These are phyloP conservation scores for Prunella strophiata DNA, from an alignment of 2,797 vertebrate genomes.

Conservation along the genomic window DNA sequence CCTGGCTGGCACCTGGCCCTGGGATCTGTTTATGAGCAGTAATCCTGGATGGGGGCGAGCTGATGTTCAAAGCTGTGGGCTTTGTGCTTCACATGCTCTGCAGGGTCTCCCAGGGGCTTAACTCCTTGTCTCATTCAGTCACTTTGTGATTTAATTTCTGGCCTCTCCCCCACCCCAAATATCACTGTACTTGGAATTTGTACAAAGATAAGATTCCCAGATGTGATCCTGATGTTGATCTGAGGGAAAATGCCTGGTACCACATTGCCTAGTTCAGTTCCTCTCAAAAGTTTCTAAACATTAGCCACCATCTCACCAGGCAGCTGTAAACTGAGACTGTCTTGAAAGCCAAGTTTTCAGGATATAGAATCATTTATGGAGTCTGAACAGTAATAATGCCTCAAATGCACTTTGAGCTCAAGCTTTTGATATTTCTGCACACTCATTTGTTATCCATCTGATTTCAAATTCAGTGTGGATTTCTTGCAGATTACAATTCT, in stretches of 20 bases:
- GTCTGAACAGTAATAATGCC: not conserved
- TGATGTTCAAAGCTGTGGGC: not conserved
- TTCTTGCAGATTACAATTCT: not conserved
- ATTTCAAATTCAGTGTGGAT: not conserved
- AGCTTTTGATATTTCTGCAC: not conserved
- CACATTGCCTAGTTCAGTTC: not conserved
- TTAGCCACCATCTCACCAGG: not conserved
- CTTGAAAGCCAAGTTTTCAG: not conserved
- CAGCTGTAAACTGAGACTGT: not conserved
- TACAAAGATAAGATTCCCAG: not conserved
- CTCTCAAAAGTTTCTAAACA: not conserved
- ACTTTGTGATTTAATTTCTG: not conserved
- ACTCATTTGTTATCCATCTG: not conserved
- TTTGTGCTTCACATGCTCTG: not conserved
- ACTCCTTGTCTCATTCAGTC: not conserved
- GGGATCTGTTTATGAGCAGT: not conserved
- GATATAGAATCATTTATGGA: not conserved
- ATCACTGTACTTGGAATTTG: no score
- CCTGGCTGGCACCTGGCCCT: slow-evolving; percentile 7
- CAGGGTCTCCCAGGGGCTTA: not conserved
- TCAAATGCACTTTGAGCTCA: not conserved
- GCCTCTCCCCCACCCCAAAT: not conserved
- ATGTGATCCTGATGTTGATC: not conserved
- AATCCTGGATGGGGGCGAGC: not conserved
- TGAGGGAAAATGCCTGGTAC: not conserved